Evolutionary conservation across 2,888 invertebrate species (phyloP), one percentile per base, ranked within the genome.

Genomic region (Lasioglossum malachurum): DNA sequence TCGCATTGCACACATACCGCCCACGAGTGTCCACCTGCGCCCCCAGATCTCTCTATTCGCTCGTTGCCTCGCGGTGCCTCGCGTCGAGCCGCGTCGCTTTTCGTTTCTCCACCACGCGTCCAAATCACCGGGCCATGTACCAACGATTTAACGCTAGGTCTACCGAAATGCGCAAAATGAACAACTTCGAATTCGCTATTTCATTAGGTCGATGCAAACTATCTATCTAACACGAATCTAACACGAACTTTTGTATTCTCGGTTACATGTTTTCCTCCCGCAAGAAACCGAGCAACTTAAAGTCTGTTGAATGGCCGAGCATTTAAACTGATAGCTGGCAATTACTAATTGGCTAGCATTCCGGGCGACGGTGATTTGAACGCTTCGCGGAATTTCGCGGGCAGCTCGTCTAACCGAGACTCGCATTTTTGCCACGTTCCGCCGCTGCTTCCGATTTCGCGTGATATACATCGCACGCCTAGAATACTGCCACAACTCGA

Each of bases 11-110:
- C 64, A 71, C 84, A 82, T 73, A 76, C 83, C 87, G 75, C 85
- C 86, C 87, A 89, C 88, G 77, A 79, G 85, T 90, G 89, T 92
- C 91, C 93, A 92, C 93, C 93, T 92, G 93, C 89, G 84, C 71
- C 64, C 69, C 73, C 69, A 74, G 46, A 75, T 80, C 78, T 84
- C 76, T 82, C 87, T 74, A 74, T 77, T 88, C 84, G 74, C 86
- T 77, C 76, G 35, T 38, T n/a, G 10, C n/a, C 53, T 53, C 53
- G 53, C 53, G 53, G n/a, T n/a, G 10, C 3, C 53, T 53, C 53
- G 53, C 53, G 53, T n/a, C 23, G 53, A 53, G 53, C 53, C 19
- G 31, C 8, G 71, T 64, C 80, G 81, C 75, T 82, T 85, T 86
- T 82, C 78, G 80, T 84, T 75, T 74, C 67, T 60, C 69, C 38